phyloP scores from a whole-genome alignment of 2,797 vertebrate species.

The Pseudomugil tenellus region DNA sequence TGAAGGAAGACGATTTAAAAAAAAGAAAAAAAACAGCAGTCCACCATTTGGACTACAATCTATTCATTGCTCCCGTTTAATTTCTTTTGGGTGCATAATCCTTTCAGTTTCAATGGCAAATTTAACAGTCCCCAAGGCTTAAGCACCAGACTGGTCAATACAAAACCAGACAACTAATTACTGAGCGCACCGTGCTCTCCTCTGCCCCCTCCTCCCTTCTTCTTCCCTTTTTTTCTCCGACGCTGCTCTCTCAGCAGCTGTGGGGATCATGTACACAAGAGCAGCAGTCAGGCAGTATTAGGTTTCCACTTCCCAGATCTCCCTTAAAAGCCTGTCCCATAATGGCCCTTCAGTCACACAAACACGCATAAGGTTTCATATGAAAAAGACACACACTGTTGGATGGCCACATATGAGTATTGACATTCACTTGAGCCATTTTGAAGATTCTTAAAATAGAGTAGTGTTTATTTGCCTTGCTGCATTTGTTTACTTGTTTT shows the following conservation, averaged over 20 bases:
- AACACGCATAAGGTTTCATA: conserved; percentile 74
- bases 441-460: conserved; percentile 41
- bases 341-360: conserved; percentile 83
- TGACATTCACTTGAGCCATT: conserved; percentile 43
- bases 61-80: conserved; percentile 86
- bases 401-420: conserved; percentile 48
- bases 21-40: conserved; percentile 44
- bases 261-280: conserved; percentile 80
- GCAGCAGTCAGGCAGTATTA: conserved; percentile 79
- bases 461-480: conserved; percentile 1
- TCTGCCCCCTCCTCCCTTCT: conserved; percentile 42
- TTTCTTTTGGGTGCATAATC: conserved; percentile 86
- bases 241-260: conserved; percentile 72
- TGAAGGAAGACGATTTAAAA: conserved; percentile 12
- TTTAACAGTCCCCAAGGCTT: conserved; percentile 86
- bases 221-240: conserved; percentile 30
- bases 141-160: conserved; percentile 87
- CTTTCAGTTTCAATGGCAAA: conserved; percentile 86
- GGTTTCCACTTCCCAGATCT: conserved; percentile 84
- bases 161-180: conserved; percentile 89
- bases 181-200: conserved; percentile 74
- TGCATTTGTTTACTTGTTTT: background rate
- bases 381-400: conserved; percentile 60
- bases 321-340: conserved; percentile 84
- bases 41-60: conserved; percentile 74